Conservation (phyloP, 2,888 invertebrate genomes). For the Lissonota sp. region DNA sequence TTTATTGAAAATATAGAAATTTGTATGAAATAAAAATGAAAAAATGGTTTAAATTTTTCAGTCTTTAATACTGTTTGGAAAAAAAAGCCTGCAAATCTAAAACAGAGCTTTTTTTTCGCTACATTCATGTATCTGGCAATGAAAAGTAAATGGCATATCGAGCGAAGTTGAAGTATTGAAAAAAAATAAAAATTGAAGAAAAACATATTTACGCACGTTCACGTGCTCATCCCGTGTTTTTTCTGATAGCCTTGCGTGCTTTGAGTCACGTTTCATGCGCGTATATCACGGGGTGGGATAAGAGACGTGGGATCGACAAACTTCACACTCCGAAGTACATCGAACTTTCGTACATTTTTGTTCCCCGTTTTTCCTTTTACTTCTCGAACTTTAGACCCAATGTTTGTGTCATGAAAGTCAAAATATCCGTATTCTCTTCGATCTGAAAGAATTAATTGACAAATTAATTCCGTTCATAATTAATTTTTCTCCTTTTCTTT, state of each 20-base stretch:
- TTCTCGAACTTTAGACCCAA: slow-evolving; percentile 87
- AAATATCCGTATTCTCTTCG: slow-evolving; percentile 95
- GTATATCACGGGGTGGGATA: background rate
- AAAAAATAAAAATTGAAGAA: background rate
- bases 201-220: slow-evolving; percentile 16
- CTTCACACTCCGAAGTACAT: slow-evolving; percentile 27
- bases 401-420: slow-evolving; percentile 92
- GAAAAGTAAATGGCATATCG: slow-evolving; percentile 1
- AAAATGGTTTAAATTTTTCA: background rate
- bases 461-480: no score
- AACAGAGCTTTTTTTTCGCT: background rate
- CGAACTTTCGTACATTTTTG: slow-evolving; percentile 13
- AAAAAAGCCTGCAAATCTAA: background rate
- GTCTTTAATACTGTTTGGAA: background rate
- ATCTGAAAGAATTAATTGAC: slow-evolving; percentile 88
- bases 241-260: slow-evolving; percentile 26
- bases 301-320: slow-evolving; percentile 5
- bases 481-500: background rate
- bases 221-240: slow-evolving; percentile 43
- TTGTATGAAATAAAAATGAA: no score
- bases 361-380: slow-evolving; percentile 54
- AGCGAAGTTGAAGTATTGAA: background rate
- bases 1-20: no score
- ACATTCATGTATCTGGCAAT: slow-evolving; percentile 31
- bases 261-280: slow-evolving; percentile 8